Evolutionary conservation across 2,888 invertebrate genomes (phyloP), one percentile per base, ranked within the genome.

Genomic region (Eristalis arbustorum): DNA sequence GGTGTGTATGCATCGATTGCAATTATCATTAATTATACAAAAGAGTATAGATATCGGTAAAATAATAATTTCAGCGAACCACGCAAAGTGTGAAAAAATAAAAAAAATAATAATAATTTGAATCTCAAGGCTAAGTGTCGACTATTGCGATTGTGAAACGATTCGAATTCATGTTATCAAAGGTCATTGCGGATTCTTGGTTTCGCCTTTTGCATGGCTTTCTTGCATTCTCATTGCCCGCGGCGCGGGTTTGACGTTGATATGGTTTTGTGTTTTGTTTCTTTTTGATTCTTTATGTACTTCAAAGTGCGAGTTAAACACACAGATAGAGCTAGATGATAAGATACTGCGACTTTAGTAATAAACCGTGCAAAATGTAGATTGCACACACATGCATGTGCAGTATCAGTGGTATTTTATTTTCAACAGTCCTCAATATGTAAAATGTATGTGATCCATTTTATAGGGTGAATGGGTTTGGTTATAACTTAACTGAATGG

Each of bases 381-480:
- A 64, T 34, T 76, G 77, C 56, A 75, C 74, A 82, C 85, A 82
- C 28, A 72, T 79, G 78, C 83, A 87, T 87, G 78, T 87, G 87
- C 87, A 87, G 74, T 87, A 87, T 87, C 87, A 87, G 83, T 62
- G 18, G 8, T 18, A 49, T 14, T 67, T 56, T 61, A 34, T 69
- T 61, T 11, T 25, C 1, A 31, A 31, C 31, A 31, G 10, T 31
- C 31, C 10, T 1, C 31, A 31, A 31, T n/a, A n/a, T n/a, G n/a
- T n/a, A n/a, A n/a, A n/a, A n/a, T 31, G 31, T 31, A 10, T 31
- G 37, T 75, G 11, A 4, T 57, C 10, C 1, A 5, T n/a, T 34
- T 18, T 22, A 64, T 77, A 77, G 72, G 63, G 64, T 79, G 28
- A 11, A 56, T n/a, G 63, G 0, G 6, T 28, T 49, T 11, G 14